Conservation (phyloP, 2,797 vertebrate species). For the Coregonus sp. region DNA sequence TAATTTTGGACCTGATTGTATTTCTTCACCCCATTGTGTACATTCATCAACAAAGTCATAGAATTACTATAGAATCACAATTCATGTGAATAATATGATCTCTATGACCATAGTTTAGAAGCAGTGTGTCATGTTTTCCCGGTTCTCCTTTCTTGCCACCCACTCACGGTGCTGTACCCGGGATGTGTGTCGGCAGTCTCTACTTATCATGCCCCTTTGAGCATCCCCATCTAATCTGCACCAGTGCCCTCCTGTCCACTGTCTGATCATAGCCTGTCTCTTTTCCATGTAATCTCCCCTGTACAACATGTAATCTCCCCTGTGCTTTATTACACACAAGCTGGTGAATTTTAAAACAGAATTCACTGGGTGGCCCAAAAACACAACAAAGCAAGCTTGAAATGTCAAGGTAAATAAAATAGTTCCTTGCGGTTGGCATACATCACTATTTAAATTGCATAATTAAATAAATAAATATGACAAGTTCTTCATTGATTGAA, state of each 20-base stretch:
- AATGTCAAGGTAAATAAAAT: no score
- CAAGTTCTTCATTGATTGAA: no score
- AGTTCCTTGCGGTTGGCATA: no score
- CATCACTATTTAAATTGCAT: no score
- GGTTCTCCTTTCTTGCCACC: not conserved
- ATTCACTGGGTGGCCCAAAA: no score
- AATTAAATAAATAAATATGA: no score
- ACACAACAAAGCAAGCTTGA: no score
- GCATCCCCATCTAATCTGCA: not conserved
- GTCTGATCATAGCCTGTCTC: not conserved
- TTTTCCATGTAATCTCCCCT: not conserved
- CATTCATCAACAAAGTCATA: not conserved
- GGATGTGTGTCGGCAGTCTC: not conserved
- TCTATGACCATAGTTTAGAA: not conserved
- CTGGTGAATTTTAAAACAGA: no score
- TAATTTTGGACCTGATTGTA: not conserved
- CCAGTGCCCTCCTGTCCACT: not conserved
- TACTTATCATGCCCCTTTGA: conserved; percentile 1
- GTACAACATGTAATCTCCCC: not conserved
- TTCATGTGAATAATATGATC: not conserved
- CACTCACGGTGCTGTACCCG: not conserved
- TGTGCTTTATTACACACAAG: not conserved
- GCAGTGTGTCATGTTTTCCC: not conserved
- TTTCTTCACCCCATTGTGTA: not conserved
- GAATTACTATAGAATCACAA: not conserved